phyloP scores from a whole-genome alignment of 2,888 invertebrate species.

The Linnaemya tessellans region DNA sequence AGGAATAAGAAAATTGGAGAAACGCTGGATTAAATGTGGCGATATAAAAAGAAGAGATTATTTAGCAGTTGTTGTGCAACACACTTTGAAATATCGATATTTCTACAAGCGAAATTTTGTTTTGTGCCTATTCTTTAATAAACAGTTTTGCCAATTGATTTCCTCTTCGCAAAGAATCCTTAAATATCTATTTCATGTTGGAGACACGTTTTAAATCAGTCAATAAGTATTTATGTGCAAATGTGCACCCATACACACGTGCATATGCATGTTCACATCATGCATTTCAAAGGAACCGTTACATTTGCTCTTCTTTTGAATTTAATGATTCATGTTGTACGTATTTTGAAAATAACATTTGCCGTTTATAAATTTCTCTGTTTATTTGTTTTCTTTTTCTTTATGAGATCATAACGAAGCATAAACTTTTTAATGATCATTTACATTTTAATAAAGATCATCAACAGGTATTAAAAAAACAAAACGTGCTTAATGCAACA shows the following conservation, averaged over 20 bases:
- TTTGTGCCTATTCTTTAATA: too few species aligned
- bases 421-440: conserved; percentile 61
- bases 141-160: neutral
- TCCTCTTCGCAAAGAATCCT: neutral
- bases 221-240: neutral
- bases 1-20: too few species aligned
- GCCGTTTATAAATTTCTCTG: conserved; percentile 5
- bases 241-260: too few species aligned
- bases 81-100: too few species aligned
- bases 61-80: too few species aligned
- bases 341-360: conserved; percentile 5
- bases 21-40: too few species aligned
- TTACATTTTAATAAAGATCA: conserved; percentile 67
- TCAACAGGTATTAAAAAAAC: conserved; percentile 80
- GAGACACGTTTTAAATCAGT: conserved; percentile 26
- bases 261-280: neutral
- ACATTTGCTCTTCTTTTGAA: conserved; percentile 51
- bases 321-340: conserved; percentile 49
- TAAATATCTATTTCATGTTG: conserved; percentile 8
- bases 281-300: conserved; percentile 61
- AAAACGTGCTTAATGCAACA: conserved; percentile 80
- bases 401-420: conserved; percentile 29
- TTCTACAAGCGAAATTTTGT: too few species aligned
- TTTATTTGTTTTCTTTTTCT: neutral
- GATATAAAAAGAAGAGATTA: too few species aligned